Evolutionary conservation across 2,888 invertebrate genomes (phyloP).

Genomic region (Drosophila diplacantha): DNA sequence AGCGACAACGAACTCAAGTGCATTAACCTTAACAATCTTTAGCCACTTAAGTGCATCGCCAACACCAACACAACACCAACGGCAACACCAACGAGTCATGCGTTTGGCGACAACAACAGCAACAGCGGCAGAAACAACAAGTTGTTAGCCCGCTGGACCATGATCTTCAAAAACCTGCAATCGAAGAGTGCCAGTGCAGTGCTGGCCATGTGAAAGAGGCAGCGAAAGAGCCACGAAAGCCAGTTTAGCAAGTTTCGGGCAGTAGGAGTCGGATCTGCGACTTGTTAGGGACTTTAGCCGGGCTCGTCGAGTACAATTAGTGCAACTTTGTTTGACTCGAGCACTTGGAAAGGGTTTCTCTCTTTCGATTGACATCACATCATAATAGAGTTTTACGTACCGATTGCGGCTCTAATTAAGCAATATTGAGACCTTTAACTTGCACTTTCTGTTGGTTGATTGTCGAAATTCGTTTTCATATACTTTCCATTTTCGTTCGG

Average conservation of each 20-base stretch:
- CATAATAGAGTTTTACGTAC: conserved; percentile 5
- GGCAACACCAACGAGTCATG: conserved; percentile 46
- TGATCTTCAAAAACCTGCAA: conserved; percentile 72
- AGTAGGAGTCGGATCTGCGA: conserved; percentile 43
- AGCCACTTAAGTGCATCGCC: conserved; percentile 61
- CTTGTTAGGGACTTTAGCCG: conserved; percentile 35
- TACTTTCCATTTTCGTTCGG: conserved; percentile 36
- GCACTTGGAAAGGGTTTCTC: conserved; percentile 12
- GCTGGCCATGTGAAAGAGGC: conserved; percentile 44
- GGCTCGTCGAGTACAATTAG: conserved; percentile 28
- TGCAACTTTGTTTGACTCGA: conserved; percentile 7
- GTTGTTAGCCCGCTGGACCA: conserved; percentile 61
- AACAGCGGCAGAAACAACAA: conserved; percentile 45
- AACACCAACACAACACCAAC: conserved; percentile 26
- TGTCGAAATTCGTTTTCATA: conserved; percentile 20
- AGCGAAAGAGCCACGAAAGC: conserved; percentile 49
- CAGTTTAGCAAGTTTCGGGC: conserved; percentile 67
- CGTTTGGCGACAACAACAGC: conserved; percentile 69
- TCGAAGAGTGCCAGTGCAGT: conserved; percentile 37
- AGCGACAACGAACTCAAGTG: conserved; percentile 74
- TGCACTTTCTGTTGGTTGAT: conserved; percentile 18
- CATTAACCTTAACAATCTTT: conserved; percentile 73
- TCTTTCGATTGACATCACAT: conserved; percentile 22
- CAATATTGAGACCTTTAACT: conserved; percentile 15
- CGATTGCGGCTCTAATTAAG: conserved; percentile 20